Evolutionary conservation across 2,113 vertebrate species (phyloP).

Genomic region (Misgurnus mizolepis): DNA sequence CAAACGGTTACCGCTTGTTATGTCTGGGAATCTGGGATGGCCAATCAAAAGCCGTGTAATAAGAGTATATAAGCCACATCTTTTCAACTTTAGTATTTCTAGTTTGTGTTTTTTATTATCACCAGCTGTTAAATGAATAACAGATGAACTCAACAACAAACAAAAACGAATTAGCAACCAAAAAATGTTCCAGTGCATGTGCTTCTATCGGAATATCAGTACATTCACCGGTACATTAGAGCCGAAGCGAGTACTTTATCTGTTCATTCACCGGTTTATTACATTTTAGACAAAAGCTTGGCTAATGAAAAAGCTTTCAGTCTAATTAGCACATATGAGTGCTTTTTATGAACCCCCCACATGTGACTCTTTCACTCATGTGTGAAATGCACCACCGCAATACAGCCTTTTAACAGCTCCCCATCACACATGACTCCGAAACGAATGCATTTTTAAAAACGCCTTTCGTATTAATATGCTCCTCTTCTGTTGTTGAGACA

Average conservation of each 20-base stretch:
- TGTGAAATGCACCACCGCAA: conserved; percentile 11
- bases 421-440: background rate
- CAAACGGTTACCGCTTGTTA: too few species aligned
- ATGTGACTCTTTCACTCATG: conserved; percentile 6
- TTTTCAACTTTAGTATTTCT: too few species aligned
- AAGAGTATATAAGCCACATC: too few species aligned
- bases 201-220: background rate
- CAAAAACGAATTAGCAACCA: background rate
- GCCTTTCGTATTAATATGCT: background rate
- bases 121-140: background rate
- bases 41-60: too few species aligned
- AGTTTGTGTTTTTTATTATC: background rate
- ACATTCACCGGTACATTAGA: conserved; percentile 10
- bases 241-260: background rate
- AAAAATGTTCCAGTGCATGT: background rate
- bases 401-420: background rate
- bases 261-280: conserved; percentile 34
- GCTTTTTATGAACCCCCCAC: conserved; percentile 2
- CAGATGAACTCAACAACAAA: background rate
- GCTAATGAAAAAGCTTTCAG: conserved; percentile 38
- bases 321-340: conserved; percentile 8
- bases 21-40: too few species aligned
- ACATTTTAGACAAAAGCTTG: conserved; percentile 16
- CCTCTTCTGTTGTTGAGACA: conserved; percentile 9
- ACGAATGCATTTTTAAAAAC: conserved; percentile 2